phyloP scores from a whole-genome alignment of 2,797 vertebrate species.

The Cirrhinus molitorella region DNA sequence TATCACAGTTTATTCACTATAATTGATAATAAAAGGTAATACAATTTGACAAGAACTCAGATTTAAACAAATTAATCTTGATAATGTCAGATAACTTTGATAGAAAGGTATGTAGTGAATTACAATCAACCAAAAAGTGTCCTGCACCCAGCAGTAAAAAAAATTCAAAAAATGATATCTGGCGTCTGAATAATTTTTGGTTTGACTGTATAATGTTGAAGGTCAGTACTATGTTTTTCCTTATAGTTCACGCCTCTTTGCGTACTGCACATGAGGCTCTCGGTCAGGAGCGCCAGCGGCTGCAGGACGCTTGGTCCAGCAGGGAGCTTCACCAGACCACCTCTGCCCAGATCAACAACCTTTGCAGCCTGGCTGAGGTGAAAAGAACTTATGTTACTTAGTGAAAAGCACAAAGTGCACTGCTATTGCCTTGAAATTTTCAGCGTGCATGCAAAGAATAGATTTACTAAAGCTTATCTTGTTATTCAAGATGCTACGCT shows the following conservation, averaged over 20 bases:
- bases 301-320: constrained; percentile 79
- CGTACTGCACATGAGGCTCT: constrained; percentile 87
- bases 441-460: constrained; percentile 4
- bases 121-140: no score
- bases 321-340: constrained; percentile 66
- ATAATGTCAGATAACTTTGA: no score
- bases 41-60: no score
- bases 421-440: neutral
- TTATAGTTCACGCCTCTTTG: constrained; percentile 79
- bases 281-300: constrained; percentile 80
- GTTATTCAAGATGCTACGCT: neutral
- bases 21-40: no score
- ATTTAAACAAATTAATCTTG: no score
- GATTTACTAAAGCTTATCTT: neutral
- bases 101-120: no score
- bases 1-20: no score
- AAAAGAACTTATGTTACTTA: neutral
- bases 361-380: constrained; percentile 70
- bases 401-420: neutral
- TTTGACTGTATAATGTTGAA: neutral
- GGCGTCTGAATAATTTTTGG: no score
- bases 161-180: no score
- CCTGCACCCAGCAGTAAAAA: no score
- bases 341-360: constrained; percentile 59
- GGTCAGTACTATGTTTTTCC: neutral